Base-by-base conservation (phyloP, 2,797 vertebrate genomes). In the Enteromius argenteus region DNA sequence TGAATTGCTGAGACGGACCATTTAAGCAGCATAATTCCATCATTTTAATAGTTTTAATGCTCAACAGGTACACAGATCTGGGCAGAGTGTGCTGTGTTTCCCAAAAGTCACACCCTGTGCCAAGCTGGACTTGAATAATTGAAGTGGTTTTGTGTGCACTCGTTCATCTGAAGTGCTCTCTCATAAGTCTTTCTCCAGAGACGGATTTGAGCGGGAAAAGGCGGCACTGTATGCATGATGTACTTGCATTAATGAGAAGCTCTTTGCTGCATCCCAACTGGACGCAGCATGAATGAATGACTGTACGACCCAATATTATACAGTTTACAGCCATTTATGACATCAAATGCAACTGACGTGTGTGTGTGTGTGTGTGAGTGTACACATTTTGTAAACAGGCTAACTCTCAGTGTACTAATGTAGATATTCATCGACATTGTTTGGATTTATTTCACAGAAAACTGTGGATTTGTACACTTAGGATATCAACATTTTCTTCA, bases 131-230 rank as follows among this genome's bases (percentile, higher is more conserved):
- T 84, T 90, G 90, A 90, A 91, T 91, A 91, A 91, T 90, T 91
- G 86, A 91, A 90, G 87, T 79, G 84, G 79, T 80, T 85, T 83
- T 79, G 64, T 83, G 87, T 90, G 87, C 87, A 86, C 86, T 90
- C 86, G 88, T 90, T 90, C 87, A 90, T 89, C 84, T 87, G 88
- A 90, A 90, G 88, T 88, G 89, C 90, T 90, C 88, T 89, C 86
- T 89, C 89, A 86, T 90, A 88, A 90, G 85, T 85, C 77, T 83
- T 72, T 83, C 89, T 81, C 81, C 15, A 30, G 88, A 86, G 83
- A 81, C 14, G 37, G 58, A 53, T 86, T 81, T 66, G 87, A 88
- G 88, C 88, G 89, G 89, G 90, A 91, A 90, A 86, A 84, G 80
- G 78, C 79, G 32, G 81, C 84, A 71, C 58, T 68, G 42, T 44